Percentiles rank a stretch among this genome's conserved stretches.
These are phyloP conservation scores for Loris lydekkerianus DNA, from an alignment of 2,797 vertebrate species.

Conservation along the genomic window DNA sequence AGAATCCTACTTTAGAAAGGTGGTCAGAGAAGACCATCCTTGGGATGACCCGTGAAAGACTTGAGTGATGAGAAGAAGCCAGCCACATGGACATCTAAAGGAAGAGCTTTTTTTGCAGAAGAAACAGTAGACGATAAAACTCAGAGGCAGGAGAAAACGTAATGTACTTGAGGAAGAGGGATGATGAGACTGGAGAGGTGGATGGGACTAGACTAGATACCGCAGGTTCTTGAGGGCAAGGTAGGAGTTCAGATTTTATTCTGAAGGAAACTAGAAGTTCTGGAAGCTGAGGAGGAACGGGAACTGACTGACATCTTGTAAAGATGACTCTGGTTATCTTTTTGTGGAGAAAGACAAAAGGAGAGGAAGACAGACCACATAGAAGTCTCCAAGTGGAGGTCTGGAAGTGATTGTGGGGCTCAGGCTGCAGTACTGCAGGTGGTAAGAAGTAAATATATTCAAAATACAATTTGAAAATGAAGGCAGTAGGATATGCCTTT, in stretches of 20 bases:
- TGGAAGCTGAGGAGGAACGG: neutral
- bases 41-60: neutral
- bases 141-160: neutral
- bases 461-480: neutral
- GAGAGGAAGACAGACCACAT: neutral
- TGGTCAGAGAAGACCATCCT: neutral
- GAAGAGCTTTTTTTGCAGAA: neutral
- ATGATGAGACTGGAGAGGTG: neutral
- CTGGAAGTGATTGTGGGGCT: neutral
- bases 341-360: neutral
- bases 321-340: neutral
- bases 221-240: neutral
- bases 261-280: neutral
- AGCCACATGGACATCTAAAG: neutral
- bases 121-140: neutral
- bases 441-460: neutral
- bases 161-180: neutral
- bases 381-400: neutral
- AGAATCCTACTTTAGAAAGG: neutral
- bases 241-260: slow-evolving; percentile 10
- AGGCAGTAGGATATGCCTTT: neutral
- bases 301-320: neutral
- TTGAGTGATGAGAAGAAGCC: neutral
- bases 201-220: neutral
- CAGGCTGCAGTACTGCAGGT: rapidly evolving